Evolutionary conservation across 2,113 vertebrate genomes (phyloP), one percentile per base, ranked within the genome.

Genomic region (Muntiacus muntjak): DNA sequence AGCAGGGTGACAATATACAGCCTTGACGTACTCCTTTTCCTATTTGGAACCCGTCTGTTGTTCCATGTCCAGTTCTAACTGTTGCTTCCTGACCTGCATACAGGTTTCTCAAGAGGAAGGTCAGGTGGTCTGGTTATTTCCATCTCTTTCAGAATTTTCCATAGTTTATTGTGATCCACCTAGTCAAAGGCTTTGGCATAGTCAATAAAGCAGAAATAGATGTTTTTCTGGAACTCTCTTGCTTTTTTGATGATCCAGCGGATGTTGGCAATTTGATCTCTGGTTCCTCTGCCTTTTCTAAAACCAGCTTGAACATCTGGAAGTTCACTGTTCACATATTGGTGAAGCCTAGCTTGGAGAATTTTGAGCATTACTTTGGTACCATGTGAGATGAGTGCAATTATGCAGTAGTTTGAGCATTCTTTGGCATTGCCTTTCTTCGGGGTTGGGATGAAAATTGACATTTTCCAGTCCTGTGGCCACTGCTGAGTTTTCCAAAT

Each of bases 311-410:
- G 60, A 64, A 64, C 30, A 64, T 64, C 60, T 17, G 60, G 15
- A 64, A 64, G 60, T 33, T 64, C 30, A 17, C 0, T 0, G 14
- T 64, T 64, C 60, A 4, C 6, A 0, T 33, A 64, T 64, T 64
- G 30, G 0, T 16, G 3, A 64, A 64, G 15, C 30, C 60, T 64
- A 16, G 60, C 30, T 64, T 64, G 6, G 30, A 64, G 60, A 64
- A 64, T 33, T 64, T 33, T 33, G 60, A 64, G 60, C 60, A 64
- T 33, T 33, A 64, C 30, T 33, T 64, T 64, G 33, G 3, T 33
- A 64, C 30, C 0, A 0, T 64, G 60, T 64, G 60, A 64, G 30
- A 33, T 33, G 30, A 33, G 14, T 64, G 3, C 30, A 64, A 17
- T 17, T 8, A 30, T 64, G 60, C 0, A 0, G 30, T 64, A 64